Base-by-base conservation (phyloP, 2,113 vertebrate genomes). In the Festucalex cinctus region DNA sequence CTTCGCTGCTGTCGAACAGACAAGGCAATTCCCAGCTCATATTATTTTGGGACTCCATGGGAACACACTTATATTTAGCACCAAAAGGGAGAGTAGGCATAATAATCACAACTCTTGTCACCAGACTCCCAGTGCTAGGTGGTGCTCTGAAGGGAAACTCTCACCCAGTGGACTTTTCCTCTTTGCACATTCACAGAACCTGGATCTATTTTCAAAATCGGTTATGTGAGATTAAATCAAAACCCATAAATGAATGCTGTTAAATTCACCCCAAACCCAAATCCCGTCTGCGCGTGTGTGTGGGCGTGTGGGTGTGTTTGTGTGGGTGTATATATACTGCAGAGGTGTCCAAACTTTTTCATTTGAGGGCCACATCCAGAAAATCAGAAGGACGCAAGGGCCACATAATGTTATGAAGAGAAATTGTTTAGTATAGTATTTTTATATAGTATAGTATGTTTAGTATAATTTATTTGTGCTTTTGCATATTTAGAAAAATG, bases 61-160 rank as follows among this genome's bases (percentile, higher is more conserved):
- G 90, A 93, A 92, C 83, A 80, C 86, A 81, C 86, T 89, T 92
- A 92, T 91, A 92, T 92, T 89, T 91, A 92, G 86, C 80, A 68
- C 78, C 90, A 88, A 90, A 87, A 89, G 86, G 72, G 81, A 87
- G 81, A 78, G 76, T 75, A 91, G 83, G 84, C 85, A 91, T 88
- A 91, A 87, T 90, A 91, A 91, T 90, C 90, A 91, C 83, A 89
- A 74, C 68, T 73, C 83, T 91, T 87, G 87, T 87, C 83, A 90
- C 80, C 82, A 83, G 80, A 77, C 85, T 87, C 89, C 83, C 78
- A 88, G 84, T 89, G 87, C 84, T 86, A 81, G 87, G 89, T 92
- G 90, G 89, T 92, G 73, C 79, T 84, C 75, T 77, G 68, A 59
- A 59, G 62, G 77, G 69, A 80, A 80, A 77, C 64, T 79, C 78